A percentile compares a stretch with the other conserved stretches of the same genome.
These are phyloP conservation scores for Moxostoma hubbsi DNA, from an alignment of 2,797 vertebrate genomes.

Conservation along the genomic window DNA sequence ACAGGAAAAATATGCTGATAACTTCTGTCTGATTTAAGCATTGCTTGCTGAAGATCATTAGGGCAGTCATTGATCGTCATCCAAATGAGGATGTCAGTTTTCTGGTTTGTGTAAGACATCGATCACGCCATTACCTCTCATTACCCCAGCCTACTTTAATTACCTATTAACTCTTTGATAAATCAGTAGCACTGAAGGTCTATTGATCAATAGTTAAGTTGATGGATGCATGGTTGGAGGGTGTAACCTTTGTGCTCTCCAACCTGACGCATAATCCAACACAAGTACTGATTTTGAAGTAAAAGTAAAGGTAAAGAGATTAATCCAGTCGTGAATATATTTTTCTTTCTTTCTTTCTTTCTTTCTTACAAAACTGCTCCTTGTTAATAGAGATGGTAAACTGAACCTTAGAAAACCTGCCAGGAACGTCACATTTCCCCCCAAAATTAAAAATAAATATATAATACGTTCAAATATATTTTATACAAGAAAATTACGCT, in stretches of 20 bases:
- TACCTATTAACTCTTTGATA: constrained; percentile 57
- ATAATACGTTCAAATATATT: no score
- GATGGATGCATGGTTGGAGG: constrained; percentile 32
- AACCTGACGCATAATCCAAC: not conserved
- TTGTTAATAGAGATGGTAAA: not conserved
- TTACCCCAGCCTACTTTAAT: constrained; percentile 55
- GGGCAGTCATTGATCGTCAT: constrained; percentile 28
- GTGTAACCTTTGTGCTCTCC: constrained; percentile 12
- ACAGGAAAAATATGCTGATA: constrained; percentile 32
- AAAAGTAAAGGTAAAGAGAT: not conserved
- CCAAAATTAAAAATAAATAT: no score
- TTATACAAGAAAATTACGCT: no score
- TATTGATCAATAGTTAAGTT: constrained; percentile 50
- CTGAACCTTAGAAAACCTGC: no score
- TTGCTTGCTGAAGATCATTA: constrained; percentile 30
- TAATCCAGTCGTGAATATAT: not conserved
- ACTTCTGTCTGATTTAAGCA: constrained; percentile 38
- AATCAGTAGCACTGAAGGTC: constrained; percentile 46
- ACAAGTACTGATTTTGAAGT: not conserved
- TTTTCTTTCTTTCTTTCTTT: not conserved
- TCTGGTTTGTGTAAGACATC: constrained; percentile 55
- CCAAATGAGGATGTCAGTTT: constrained; percentile 55
- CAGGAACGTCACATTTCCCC: no score
- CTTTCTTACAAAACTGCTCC: not conserved
- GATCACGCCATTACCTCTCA: constrained; percentile 55